Conservation (phyloP, 2,888 invertebrate genomes). For the Margaritifera margaritifera region DNA sequence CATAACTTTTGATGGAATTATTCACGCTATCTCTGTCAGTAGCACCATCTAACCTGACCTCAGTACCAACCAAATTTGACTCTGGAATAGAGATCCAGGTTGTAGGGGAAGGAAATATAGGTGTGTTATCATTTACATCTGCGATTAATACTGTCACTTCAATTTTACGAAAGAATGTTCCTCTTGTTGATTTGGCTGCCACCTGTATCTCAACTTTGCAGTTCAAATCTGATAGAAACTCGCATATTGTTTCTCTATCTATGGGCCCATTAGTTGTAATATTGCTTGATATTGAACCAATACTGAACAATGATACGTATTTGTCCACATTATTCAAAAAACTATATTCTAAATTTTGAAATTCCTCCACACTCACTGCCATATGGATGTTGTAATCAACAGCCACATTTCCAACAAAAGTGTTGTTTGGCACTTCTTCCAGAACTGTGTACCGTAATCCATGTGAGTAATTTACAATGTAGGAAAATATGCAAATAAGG, state of each 20-base stretch:
- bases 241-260: slow-evolving; percentile 56
- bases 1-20: slow-evolving; percentile 49
- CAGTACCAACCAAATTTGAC: slow-evolving; percentile 44
- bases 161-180: slow-evolving; percentile 55
- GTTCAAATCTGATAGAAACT: slow-evolving; percentile 32
- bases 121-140: slow-evolving; percentile 67
- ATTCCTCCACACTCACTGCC: slow-evolving; percentile 25
- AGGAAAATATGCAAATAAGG: slow-evolving; percentile 36
- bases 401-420: slow-evolving; percentile 47
- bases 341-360: slow-evolving; percentile 32
- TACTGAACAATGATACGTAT: slow-evolving; percentile 24
- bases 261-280: slow-evolving; percentile 29
- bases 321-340: slow-evolving; percentile 36
- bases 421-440: slow-evolving; percentile 38
- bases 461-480: slow-evolving; percentile 31
- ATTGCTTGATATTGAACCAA: slow-evolving; percentile 30
- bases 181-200: slow-evolving; percentile 49
- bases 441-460: slow-evolving; percentile 32
- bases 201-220: slow-evolving; percentile 52
- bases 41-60: slow-evolving; percentile 47
- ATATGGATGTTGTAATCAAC: slow-evolving; percentile 34
- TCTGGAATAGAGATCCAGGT: slow-evolving; percentile 48
- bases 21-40: slow-evolving; percentile 51
- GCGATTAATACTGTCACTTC: slow-evolving; percentile 53
- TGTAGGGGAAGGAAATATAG: slow-evolving; percentile 47